Conservation (phyloP, 2,797 vertebrate species). For the Diglossa cyanea region DNA sequence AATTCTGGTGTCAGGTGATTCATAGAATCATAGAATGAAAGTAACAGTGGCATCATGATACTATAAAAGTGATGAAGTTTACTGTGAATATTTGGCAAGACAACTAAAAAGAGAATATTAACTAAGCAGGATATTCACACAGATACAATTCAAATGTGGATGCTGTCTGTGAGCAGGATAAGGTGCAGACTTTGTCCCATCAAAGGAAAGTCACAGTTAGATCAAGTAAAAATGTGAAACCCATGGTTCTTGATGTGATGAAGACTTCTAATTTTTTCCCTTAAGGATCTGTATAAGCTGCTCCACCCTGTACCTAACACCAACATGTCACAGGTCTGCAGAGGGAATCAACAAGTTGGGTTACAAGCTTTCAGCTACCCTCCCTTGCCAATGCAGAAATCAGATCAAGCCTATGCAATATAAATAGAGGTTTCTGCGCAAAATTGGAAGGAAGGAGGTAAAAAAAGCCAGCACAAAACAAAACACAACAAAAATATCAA, state of each 20-base stretch:
- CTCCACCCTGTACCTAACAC: not conserved
- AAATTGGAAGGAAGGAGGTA: not conserved
- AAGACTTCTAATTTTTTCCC: not conserved
- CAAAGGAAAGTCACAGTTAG: not conserved
- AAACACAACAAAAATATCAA: not conserved
- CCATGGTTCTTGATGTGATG: not conserved
- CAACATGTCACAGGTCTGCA: not conserved
- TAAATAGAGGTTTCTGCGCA: not conserved
- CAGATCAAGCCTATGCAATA: not conserved
- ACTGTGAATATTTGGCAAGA: not conserved
- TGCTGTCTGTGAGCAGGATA: not conserved
- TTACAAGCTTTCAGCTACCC: not conserved
- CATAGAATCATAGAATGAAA: not conserved
- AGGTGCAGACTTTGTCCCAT: not conserved
- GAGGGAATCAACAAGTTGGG: not conserved
- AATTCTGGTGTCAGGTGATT: not conserved
- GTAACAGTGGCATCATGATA: not conserved
- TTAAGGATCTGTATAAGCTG: not conserved
- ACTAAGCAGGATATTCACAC: not conserved
- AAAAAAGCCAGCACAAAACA: not conserved
- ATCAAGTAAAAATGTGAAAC: not conserved
- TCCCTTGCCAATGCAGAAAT: not conserved
- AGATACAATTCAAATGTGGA: not conserved
- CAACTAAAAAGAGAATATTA: not conserved
- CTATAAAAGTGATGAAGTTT: not conserved